Evolutionary conservation across 2,797 vertebrate genomes (phyloP), one percentile per base, ranked within the genome.

Genomic region (Syncerus caffer): DNA sequence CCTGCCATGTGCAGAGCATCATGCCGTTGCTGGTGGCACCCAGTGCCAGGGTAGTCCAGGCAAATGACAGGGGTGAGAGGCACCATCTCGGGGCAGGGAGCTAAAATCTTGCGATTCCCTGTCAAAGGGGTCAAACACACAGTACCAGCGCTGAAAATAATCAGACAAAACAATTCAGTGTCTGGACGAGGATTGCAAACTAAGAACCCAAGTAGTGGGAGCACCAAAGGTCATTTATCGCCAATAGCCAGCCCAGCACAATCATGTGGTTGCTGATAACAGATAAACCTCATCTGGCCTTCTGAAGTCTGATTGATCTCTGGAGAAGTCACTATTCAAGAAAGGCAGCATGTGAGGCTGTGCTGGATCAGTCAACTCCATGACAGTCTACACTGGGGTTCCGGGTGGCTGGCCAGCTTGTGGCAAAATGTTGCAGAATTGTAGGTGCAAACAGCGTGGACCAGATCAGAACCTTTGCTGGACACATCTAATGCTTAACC

Each of bases 1-100:
- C 47, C 27, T 0, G 0, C 80, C 5, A 11, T 1, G 2, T 25
- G 23, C 19, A 86, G 45, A 53, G 51, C 3, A 1, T 11, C 10
- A 25, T 2, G 31, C 62, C 87, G 12, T 50, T 0, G 6, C 47
- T 12, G n/a, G 88, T 11, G n/a, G 17, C 53, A 76, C 17, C 67
- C 19, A 9, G 57, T 29, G n/a, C 67, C 38, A 57, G 3, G 4
- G 6, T 12, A 27, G 85, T 57, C 21, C 10, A 42, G 34, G 57
- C 47, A 67, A 85, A 79, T 82, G 67, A 25, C 5, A 29, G 29
- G 3, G 12, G 47, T 62, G 53, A 76, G 51, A 31, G 16, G 25
- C 11, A 47, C 25, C 19, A 74, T 38, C 21, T 90, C 45, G 21
- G 62, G 27, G 11, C 51, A 15, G 34, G 31, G 21, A 91, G 55